Base-by-base conservation (phyloP, 2,888 invertebrate species). In the Mesorhabditis belari region DNA sequence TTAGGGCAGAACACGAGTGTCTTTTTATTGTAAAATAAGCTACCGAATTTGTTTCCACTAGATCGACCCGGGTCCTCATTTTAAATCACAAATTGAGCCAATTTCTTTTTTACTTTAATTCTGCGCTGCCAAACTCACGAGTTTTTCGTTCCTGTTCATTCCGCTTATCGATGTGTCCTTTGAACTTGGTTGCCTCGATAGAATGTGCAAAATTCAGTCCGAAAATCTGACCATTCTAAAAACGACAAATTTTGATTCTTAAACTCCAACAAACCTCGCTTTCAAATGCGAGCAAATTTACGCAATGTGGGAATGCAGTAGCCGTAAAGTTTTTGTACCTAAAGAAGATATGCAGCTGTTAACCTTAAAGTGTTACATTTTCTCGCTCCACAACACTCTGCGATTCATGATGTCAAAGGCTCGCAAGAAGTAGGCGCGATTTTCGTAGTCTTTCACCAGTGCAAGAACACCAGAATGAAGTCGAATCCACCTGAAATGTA, bases 381-480 rank as follows among this genome's bases (percentile, higher is more conserved):
- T 64, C 58, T 74, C 75, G 52, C 70, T 66, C 75, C 75, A 77
- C 12, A 66, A 52, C 24, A 60, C 28, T 21, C 66, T 54, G 25
- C 66, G 60, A 21, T 71, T 68, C 24, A 71, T 63, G 55, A 77
- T 69, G 57, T 77, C 75, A 55, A 61, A 74, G 50, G 77, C 58
- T 17, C 67, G 62, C 17, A 77, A 60, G 25, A 69, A 69, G 58
- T 77, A 77, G 9, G 66, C 65, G 35, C 74, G 64, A 55, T 69
- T 62, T n/a, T 65, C 57, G 59, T 77, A 77, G 64, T 77, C 77
- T 57, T 75, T 74, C 49, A 64, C 61, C n/a, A 52, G 12, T 17
- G 21, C 19, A 57, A 52, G 49, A 5, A 35, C 44, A 35, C 44
- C 44, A 1, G 12, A n/a, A 35, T 35, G 44, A 17, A n/a, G 12